Base-by-base conservation (phyloP, 2,113 vertebrate genomes). In the Sinocyclocheilus anshuiensis region DNA sequence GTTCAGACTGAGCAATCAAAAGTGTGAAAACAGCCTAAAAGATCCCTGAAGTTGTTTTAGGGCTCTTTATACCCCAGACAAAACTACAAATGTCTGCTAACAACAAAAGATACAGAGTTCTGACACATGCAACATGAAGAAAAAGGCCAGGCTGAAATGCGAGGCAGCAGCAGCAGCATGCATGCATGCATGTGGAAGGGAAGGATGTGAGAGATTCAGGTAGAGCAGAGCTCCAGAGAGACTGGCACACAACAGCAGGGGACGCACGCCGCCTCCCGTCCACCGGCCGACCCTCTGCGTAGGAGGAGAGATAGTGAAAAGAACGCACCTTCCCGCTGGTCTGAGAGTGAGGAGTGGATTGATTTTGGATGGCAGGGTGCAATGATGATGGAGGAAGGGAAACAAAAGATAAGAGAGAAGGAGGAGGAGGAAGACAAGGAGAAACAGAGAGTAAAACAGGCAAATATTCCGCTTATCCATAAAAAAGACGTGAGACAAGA, bases 261-360 rank as follows among this genome's bases (percentile, higher is more conserved):
- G 84, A 76, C 76, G 75, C 89, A 89, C 88, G 50, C 94, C 95
- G 96, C 89, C 89, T 94, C 96, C 93, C 92, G 94, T 95, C 95
- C 93, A 92, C 95, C 93, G 93, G 91, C 95, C 93, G 93, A 95
- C 93, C 91, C 95, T 96, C 94, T 55, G 79, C 48, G 61, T 33
- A 63, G 74, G 55, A 82, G 80, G 72, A 26, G 89, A 79, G 90
- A 86, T 92, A 95, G 94, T 93, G 94, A 97, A 97, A 96, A 95
- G 93, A 97, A 99, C 98, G 97, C 98, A 99, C 98, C 98, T 99
- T 99, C 97, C 96, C 98, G 98, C 95, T 97, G 98, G 98, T 98
- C 98, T 99, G 97, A 98, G 95, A 96, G 96, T 97, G 96, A 97
- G 95, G 94, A 96, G 97, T 96, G 94, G 93, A 94, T 96, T 96